These are phyloP conservation scores for Pseudochirops cupreus DNA, from an alignment of 2,797 vertebrate genomes.

Conservation along the genomic window DNA sequence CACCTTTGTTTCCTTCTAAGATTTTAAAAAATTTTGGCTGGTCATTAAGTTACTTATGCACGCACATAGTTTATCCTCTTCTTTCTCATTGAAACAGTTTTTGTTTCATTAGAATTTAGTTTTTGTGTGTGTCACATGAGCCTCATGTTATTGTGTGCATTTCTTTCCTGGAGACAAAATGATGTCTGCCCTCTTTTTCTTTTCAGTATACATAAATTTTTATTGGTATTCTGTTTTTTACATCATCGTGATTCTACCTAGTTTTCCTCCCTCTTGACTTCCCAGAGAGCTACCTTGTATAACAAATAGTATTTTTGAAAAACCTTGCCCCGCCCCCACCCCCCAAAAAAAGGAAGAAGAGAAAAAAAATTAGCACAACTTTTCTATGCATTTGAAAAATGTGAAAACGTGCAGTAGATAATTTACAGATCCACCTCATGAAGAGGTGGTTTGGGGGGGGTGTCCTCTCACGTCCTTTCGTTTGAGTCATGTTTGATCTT, in stretches of 20 bases:
- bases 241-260: background rate
- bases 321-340: background rate
- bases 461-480: background rate
- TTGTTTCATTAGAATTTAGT: background rate
- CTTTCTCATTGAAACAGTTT: background rate
- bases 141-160: background rate
- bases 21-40: background rate
- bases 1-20: background rate
- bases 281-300: background rate
- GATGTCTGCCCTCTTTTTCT: background rate
- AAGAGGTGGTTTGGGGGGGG: background rate
- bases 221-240: background rate
- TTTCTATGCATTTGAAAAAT: background rate
- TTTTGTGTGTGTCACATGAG: background rate
- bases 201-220: background rate
- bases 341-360: background rate
- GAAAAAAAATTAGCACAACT: background rate
- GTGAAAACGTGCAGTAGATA: background rate
- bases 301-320: background rate
- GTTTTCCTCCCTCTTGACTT: background rate
- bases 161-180: background rate
- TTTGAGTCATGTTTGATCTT: background rate
- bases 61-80: background rate
- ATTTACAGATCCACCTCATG: background rate
- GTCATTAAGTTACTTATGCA: background rate